A percentile compares a stretch with the other conserved stretches of the same genome.
phyloP scores from a whole-genome alignment of 2,113 vertebrate species.

The Charadrius vociferus region DNA sequence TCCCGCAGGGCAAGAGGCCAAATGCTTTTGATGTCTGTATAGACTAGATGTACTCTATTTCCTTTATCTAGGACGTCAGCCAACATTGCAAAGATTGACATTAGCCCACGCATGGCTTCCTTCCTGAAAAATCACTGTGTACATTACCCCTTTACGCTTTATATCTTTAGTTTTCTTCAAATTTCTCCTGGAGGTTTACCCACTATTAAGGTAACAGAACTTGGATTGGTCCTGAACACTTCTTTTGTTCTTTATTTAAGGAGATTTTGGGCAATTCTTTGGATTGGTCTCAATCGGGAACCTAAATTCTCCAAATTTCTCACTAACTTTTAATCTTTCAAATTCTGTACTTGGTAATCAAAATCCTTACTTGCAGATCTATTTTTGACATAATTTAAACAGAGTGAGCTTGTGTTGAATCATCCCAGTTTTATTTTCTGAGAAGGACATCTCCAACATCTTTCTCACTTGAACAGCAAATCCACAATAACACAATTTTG shows the following conservation, averaged over 20 bases:
- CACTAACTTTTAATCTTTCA: neutral
- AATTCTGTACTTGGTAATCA: neutral
- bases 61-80: conserved; percentile 49
- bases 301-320: neutral
- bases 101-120: neutral
- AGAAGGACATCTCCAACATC: neutral
- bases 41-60: conserved; percentile 15
- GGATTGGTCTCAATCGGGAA: neutral
- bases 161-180: neutral
- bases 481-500: neutral
- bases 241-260: neutral
- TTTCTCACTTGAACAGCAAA: conserved; percentile 9
- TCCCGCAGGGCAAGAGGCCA: conserved; percentile 10
- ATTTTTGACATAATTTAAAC: conserved; percentile 40
- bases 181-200: neutral
- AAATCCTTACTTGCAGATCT: conserved; percentile 2
- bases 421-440: conserved; percentile 1
- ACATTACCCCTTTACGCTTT: neutral
- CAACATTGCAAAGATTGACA: conserved; percentile 22
- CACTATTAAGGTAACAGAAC: neutral
- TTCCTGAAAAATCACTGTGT: neutral
- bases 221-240: neutral
- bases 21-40: neutral
- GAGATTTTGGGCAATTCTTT: neutral
- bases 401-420: neutral